phyloP scores from a whole-genome alignment of 1,140 invertebrate genomes.

The Drosophila sechellia region DNA sequence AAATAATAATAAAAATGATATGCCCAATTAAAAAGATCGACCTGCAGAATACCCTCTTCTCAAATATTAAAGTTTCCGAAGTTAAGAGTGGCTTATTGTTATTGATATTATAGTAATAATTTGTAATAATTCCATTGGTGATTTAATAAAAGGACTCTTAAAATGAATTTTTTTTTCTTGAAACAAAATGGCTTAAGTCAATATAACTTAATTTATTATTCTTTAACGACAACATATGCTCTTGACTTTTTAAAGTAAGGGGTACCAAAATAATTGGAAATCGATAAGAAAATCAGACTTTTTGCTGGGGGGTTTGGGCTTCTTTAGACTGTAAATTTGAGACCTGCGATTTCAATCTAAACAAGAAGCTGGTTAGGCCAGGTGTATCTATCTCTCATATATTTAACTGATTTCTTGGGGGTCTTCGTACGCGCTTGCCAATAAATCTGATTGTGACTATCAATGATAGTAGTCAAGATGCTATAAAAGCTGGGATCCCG shows the following conservation, averaged over 20 bases:
- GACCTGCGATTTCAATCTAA: slow-evolving; percentile 31
- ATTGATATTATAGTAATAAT: too few relatives aligned
- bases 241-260: too few relatives aligned
- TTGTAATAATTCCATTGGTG: too few relatives aligned
- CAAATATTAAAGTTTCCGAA: neutral
- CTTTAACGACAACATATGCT: neutral
- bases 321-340: slow-evolving; percentile 45
- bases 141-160: too few relatives aligned
- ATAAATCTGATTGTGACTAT: slow-evolving; percentile 53
- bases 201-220: neutral
- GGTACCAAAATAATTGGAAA: slow-evolving; percentile 44
- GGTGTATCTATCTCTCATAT: slow-evolving; percentile 30
- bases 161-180: too few relatives aligned
- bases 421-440: slow-evolving; percentile 14
- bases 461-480: slow-evolving; percentile 20
- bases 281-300: slow-evolving; percentile 28
- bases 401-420: slow-evolving; percentile 29
- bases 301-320: slow-evolving; percentile 9
- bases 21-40: neutral
- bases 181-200: neutral
- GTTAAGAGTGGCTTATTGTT: too few relatives aligned
- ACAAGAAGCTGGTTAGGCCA: slow-evolving; percentile 43
- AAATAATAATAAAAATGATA: slow-evolving; percentile 26
- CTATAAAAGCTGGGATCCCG: slow-evolving; percentile 37
- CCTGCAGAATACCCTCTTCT: slow-evolving; percentile 1